Percentiles rank a stretch among this genome's conserved stretches.
Conservation (phyloP, 2,113 vertebrate genomes). For the Cariama cristata region DNA sequence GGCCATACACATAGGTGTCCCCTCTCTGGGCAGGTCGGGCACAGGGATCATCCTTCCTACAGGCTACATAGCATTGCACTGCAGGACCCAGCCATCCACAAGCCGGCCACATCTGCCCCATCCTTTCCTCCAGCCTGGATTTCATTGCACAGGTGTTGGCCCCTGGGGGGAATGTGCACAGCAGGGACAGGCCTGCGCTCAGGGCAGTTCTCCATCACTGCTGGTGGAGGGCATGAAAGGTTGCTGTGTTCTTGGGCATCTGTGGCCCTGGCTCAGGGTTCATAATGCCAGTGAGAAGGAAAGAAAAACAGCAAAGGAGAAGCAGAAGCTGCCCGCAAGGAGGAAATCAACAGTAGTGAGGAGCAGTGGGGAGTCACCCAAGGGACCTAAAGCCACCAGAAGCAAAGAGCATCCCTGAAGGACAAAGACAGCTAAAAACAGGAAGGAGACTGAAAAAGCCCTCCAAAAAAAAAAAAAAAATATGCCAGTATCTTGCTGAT, state of each 20-base stretch:
- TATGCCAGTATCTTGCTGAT: not conserved
- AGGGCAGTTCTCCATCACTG: not conserved
- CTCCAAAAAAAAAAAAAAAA: not conserved
- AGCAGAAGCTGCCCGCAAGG: not conserved
- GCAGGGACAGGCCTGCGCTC: not conserved
- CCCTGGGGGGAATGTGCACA: not conserved
- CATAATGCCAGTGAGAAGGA: not conserved
- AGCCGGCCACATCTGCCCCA: not conserved
- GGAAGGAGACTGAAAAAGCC: not conserved
- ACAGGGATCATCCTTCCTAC: not conserved
- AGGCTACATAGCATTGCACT: not conserved
- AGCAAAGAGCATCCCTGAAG: not conserved
- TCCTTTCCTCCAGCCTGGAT: not conserved
- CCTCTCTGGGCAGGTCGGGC: not conserved
- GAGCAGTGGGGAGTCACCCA: not conserved
- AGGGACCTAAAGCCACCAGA: not conserved
- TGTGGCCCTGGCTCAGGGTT: not conserved
- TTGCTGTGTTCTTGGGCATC: not conserved
- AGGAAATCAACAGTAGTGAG: not conserved
- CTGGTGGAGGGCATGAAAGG: not conserved
- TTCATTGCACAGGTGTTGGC: not conserved
- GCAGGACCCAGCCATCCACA: not conserved
- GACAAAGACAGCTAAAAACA: not conserved
- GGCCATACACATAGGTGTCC: fast-evolving
- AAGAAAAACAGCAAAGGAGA: not conserved